Evolutionary conservation across 2,888 invertebrate genomes (phyloP).

Genomic region (Isotomurus palustris): DNA sequence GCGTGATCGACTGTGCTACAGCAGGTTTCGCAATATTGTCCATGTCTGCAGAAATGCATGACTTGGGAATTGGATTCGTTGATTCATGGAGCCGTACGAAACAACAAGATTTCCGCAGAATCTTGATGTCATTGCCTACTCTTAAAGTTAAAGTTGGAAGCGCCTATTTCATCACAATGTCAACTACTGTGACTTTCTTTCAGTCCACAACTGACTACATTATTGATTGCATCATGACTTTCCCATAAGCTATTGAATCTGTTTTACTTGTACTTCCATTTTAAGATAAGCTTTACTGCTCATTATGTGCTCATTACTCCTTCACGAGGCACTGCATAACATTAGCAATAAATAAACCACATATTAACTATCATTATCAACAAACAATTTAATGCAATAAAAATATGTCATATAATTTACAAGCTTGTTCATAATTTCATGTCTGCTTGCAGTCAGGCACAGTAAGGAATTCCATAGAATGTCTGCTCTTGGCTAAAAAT

Average conservation of each 20-base stretch:
- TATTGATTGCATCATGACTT: constrained; percentile 33
- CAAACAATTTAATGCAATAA: background rate
- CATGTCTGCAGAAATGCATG: constrained; percentile 24
- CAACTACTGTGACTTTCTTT: constrained; percentile 30
- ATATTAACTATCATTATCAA: background rate
- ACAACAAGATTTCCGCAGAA: constrained; percentile 24
- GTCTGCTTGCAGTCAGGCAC: constrained; percentile 40
- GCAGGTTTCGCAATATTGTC: constrained; percentile 25
- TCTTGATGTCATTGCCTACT: constrained; percentile 22
- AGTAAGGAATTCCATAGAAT: constrained; percentile 38
- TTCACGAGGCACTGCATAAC: no score
- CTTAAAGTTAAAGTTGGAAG: constrained; percentile 25
- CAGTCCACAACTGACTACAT: constrained; percentile 25
- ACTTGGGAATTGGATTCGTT: constrained; percentile 23
- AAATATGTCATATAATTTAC: background rate
- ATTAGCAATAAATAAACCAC: no score
- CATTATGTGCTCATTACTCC: no score
- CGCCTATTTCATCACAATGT: constrained; percentile 24
- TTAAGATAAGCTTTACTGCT: no score
- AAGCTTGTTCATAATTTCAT: background rate
- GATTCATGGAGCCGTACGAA: constrained; percentile 30
- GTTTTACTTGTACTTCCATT: no score
- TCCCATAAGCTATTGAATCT: no score
- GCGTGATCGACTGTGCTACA: constrained; percentile 11
- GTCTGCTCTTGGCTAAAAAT: no score